Evolutionary conservation across 2,888 invertebrate genomes (phyloP), one percentile per base, ranked within the genome.

Genomic region (Pedicia rivosa): DNA sequence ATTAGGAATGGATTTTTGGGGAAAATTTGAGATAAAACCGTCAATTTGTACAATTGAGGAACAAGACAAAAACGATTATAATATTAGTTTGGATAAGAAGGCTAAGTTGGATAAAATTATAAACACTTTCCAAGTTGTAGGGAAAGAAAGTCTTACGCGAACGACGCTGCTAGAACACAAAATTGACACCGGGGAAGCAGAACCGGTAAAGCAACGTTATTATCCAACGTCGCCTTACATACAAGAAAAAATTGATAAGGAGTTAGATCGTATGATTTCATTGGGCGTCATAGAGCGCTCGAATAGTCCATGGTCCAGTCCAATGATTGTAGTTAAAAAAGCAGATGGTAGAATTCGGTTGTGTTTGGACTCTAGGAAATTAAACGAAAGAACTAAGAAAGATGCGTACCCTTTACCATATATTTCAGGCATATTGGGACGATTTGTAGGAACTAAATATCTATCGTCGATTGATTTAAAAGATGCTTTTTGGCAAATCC

Each of bases 231-330:
- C 44, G 3, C 45, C 43, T 3, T 40, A 38, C 3, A 36, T 44
- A 7, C 44, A 47, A 25, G 39, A 41, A n/a, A 26, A 43, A 12
- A 12, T 43, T 3, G 42, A 43, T 25, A 39, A 40, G 7, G 52
- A 54, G 38, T 43, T 55, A 1, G 51, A 54, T 24, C 33, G 48
- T 3, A 55, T 55, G 53, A 14, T 55, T 2, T 33, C 19, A 5
- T 31, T 44, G 1, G 49, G 45, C 2, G 46, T 55, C 0, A 47
- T 56, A 2, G 52, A 54, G 25, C 44, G 43, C 12, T 50, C 47
- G 0, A 38, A 42, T 2, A 52, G 50, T 17, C 39, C 46, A 2
- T 52, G 53, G 53, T 46, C 47, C 8, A 50, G 48, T 3, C 50
- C 50, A 2, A 46, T 51, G 5, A 45, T 49, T 0, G 44, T 53